Evolutionary conservation across 2,888 invertebrate species (phyloP).

Genomic region (Stenodera caucasica): DNA sequence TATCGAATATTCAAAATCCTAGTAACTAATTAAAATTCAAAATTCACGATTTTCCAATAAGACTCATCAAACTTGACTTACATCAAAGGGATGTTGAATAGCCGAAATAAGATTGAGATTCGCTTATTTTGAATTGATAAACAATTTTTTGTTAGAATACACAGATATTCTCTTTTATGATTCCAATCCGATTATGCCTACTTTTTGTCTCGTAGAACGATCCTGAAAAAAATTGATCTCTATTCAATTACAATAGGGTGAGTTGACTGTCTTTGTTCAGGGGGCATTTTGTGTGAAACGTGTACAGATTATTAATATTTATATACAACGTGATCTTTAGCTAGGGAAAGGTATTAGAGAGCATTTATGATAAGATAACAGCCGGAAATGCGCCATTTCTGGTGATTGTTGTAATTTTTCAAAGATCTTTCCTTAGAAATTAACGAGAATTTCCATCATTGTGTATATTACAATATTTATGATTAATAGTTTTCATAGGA

Average conservation of each 20-base stretch:
- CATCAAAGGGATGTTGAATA: constrained; percentile 2
- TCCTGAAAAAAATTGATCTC: neutral
- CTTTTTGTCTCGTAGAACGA: neutral
- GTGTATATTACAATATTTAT: no score
- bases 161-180: constrained; percentile 1
- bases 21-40: no score
- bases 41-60: no score
- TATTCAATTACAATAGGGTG: constrained; percentile 2
- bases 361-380: constrained; percentile 7
- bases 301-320: constrained; percentile 34
- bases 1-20: no score
- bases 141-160: neutral
- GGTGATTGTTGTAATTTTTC: constrained; percentile 16
- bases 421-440: neutral
- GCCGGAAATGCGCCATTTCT: constrained; percentile 1
- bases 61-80: no score
- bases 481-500: no score
- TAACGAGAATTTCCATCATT: no score
- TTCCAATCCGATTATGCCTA: neutral
- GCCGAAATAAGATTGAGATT: neutral
- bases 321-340: constrained; percentile 28
- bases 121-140: no score
- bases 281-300: constrained; percentile 25
- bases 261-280: constrained; percentile 16
- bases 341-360: constrained; percentile 21